Percentiles rank a stretch among this genome's conserved stretches.
Evolutionary conservation across 2,888 invertebrate genomes (phyloP).

Genomic region (Melipona beecheii): DNA sequence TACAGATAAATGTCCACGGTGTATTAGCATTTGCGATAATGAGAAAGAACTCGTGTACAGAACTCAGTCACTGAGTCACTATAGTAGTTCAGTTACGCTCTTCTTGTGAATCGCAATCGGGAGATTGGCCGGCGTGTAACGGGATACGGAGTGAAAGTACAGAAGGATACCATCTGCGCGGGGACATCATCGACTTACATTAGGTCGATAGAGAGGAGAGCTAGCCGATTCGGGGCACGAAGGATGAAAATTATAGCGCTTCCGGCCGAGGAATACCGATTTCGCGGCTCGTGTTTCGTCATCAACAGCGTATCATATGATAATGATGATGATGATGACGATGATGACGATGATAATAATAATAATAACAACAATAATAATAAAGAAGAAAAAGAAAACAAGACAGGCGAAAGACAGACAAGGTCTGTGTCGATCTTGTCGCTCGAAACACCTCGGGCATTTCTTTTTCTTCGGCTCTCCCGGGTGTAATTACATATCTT

Average conservation of each 20-base stretch:
- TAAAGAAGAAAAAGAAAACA: background rate
- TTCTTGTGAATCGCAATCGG: slow-evolving; percentile 1
- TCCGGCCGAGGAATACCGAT: slow-evolving; percentile 35
- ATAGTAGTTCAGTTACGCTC: no score
- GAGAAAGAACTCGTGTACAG: no score
- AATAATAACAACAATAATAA: no score
- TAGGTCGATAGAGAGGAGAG: slow-evolving; percentile 1
- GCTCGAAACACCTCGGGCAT: background rate
- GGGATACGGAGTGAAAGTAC: slow-evolving; percentile 48
- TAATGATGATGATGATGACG: background rate
- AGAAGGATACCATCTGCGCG: background rate
- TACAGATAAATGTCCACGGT: no score
- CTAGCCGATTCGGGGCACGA: slow-evolving; percentile 39
- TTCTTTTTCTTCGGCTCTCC: background rate
- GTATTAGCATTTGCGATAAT: no score
- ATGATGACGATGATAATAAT: background rate
- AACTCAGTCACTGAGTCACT: no score
- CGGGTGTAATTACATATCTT: background rate
- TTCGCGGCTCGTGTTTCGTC: slow-evolving; percentile 32
- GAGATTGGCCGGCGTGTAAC: slow-evolving; percentile 14
- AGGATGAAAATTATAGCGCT: slow-evolving; percentile 39
- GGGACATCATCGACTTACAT: slow-evolving; percentile 14
- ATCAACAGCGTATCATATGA: slow-evolving; percentile 11
- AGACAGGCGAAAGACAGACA: slow-evolving; percentile 19
- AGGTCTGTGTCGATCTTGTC: slow-evolving; percentile 18